Evolutionary conservation across 2,113 vertebrate genomes (phyloP).

Genomic region (Vidua chalybeata): DNA sequence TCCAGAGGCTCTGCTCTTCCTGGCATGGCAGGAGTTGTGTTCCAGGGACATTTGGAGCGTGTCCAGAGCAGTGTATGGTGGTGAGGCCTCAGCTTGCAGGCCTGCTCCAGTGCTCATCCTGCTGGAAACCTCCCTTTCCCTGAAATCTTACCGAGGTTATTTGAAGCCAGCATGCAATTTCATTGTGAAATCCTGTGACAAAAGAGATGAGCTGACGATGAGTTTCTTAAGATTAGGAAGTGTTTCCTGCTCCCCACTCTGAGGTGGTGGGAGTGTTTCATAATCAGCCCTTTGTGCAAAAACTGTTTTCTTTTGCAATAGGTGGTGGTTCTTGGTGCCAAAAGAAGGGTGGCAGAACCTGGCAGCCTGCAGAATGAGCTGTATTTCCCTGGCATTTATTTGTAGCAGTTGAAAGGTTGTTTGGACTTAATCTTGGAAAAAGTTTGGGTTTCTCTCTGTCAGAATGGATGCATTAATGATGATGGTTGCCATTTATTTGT

Average conservation of each 20-base stretch:
- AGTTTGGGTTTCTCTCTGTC: background rate
- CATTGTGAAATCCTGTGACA: background rate
- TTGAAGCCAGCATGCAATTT: background rate
- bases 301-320: background rate
- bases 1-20: background rate
- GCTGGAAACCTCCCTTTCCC: background rate
- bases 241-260: background rate
- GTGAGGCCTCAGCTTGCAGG: background rate
- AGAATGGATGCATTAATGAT: background rate
- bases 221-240: background rate
- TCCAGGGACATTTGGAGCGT: background rate
- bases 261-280: background rate
- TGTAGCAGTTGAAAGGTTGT: background rate
- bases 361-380: background rate
- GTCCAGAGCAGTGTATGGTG: background rate
- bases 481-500: background rate
- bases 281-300: slow-evolving; percentile 11
- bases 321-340: background rate
- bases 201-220: background rate
- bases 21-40: background rate
- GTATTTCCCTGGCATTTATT: background rate
- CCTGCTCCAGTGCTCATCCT: background rate
- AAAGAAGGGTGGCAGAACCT: background rate
- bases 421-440: background rate
- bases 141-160: accelerated